Base-by-base conservation (phyloP, 2,888 invertebrate genomes). In the Agrotis segetum region DNA sequence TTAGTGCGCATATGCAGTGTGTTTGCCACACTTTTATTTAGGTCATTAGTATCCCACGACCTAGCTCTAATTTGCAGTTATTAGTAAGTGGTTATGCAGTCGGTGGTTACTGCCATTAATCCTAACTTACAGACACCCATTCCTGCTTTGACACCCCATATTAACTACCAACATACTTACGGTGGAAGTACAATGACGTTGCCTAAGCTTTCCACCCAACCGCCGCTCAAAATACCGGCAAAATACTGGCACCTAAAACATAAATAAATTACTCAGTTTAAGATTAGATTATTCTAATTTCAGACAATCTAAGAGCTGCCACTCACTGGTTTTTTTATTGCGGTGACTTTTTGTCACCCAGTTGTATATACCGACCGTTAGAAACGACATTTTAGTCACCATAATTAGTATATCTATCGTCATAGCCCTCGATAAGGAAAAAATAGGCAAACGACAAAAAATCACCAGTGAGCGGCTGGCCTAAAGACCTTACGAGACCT, bases 211-310 rank as follows among this genome's bases (percentile, higher is more conserved):
- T 98, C 98, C 40, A 98, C 97, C 97, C 98, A 98, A 71, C 98
- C 98, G 1, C 99, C 99, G 82, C 98, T 98, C 44, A 99, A 93
- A 93, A 99, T 98, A 21, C 98, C 99, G 13, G 99, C 98, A 93
- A 99, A 99, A 92, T 99, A 99, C 90, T 98, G 98, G 90, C 99
- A 99, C 67, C 99, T 96, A 88, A 44, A 76, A 67, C 3, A 60
- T 17, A 47, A 58, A 72, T 6, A 47, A 59, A 24, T 58, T 14
- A 56, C 34, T 34, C 40, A n/a, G n/a, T 40, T 40, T 11, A 40
- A 11, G 40, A 11, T 40, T 24, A 40, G 5, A 50, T 44, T 11
- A 19, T 44, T 21, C 2, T 40, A 14, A 19, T n/a, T 40, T 7
- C 13, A 47, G 2, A 69, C 40, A 40, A 40, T 40, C 40, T 40